Evolutionary conservation across 1,140 invertebrate genomes (phyloP), one percentile per base, ranked within the genome.

Genomic region (Zelostemma sp.): DNA sequence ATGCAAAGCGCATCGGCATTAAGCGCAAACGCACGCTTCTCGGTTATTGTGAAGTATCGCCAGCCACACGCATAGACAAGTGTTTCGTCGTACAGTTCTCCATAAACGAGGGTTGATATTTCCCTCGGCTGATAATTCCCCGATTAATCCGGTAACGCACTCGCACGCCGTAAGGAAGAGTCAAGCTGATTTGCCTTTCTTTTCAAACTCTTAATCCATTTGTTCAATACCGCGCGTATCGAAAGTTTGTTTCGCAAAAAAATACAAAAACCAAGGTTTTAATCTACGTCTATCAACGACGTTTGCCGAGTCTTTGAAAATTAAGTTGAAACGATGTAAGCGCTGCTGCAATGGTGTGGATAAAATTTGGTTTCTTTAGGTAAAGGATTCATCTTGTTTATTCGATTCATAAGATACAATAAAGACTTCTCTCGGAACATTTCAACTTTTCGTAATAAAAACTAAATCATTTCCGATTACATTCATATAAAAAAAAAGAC

Each of bases 11-110:
- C 79, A 76, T 74, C 73, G 73, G 73, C 68, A 75, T 77, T 66
- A 76, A 77, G 57, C 80, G 79, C 75, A 81, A 82, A 83, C 81
- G 79, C 58, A 75, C 79, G 77, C 80, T 78, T 75, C 80, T 80
- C 76, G 75, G 71, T 78, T 66, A 79, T 77, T 28, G n/a, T 73
- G 74, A 70, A 78, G 66, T 49, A 72, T 76, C 71, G 73, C 70
- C 75, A 67, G 67, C 75, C 66, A 74, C 75, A 70, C 68, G 70
- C 66, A 73, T 68, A 77, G 63, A 15, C 25, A 71, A 77, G 61
- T 66, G 72, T 74, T 53, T 69, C 64, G 65, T 78, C 69, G 77
- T 70, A 68, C 69, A 74, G 50, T 66, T 77, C 77, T 80, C 78
- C 79, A 72, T 62, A 72, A 80, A 73, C 63, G 63, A 57, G 15